Percentiles rank a stretch among this genome's conserved stretches.
Conservation (phyloP, 2,888 invertebrate species). For the Oligia fasciuncula region DNA sequence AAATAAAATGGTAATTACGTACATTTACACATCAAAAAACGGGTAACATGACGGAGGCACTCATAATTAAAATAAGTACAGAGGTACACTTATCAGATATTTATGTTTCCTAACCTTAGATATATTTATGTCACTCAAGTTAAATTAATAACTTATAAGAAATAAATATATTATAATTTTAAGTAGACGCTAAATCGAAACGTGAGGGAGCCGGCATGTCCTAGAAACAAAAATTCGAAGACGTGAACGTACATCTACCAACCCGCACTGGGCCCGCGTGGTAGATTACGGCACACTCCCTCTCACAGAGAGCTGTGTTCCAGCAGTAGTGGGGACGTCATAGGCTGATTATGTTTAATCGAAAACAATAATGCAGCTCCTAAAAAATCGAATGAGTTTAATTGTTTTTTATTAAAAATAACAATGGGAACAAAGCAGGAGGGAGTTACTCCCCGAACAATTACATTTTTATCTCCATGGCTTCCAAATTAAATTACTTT, state of each 20-base stretch:
- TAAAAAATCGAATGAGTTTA: constrained; percentile 8
- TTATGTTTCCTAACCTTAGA: not conserved
- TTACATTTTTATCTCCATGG: constrained; percentile 28
- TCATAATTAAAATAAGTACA: not conserved
- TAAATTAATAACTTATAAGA: not conserved
- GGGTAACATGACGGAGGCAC: not conserved
- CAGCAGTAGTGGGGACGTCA: not conserved
- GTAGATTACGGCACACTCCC: not conserved
- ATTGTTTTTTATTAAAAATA: constrained; percentile 6
- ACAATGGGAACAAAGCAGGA: not conserved
- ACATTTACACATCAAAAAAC: constrained; percentile 20
- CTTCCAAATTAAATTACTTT: constrained; percentile 51
- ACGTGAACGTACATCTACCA: not conserved
- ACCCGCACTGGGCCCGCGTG: not conserved
- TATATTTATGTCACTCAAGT: not conserved
- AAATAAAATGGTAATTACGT: constrained; percentile 35
- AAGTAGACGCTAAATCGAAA: not conserved
- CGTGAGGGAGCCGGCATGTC: too few species aligned
- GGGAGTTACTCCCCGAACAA: constrained; percentile 11
- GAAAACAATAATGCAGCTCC: not conserved
- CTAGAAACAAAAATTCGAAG: not conserved
- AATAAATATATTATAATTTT: not conserved
- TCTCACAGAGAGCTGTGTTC: not conserved
- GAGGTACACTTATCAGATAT: not conserved
- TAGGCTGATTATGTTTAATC: not conserved